Evolutionary conservation across 2,113 vertebrate genomes (phyloP), one percentile per base, ranked within the genome.

Genomic region (Aptenodytes forsteri): DNA sequence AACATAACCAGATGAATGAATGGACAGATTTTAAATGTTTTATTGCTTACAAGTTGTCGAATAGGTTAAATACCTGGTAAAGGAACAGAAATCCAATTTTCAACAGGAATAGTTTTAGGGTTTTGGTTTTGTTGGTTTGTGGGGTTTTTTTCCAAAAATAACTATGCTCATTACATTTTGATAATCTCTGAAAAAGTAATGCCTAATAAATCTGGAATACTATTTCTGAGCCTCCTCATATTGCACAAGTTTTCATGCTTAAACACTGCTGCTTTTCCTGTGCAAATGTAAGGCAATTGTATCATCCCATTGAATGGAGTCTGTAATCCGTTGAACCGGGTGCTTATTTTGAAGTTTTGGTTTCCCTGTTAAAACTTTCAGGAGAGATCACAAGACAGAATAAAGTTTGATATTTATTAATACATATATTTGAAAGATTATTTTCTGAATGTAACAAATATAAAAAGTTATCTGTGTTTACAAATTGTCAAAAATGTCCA

Each of bases 401-500:
- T 47, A 64, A 92, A 86, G 42, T 38, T 83, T 55, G 70, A 29
- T 93, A 85, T 97, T 97, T 95, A 97, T 97, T 97, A 96, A 97
- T 81, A 96, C 93, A 70, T 96, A 76, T 70, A 97, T 93, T 96
- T 93, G 97, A 97, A 98, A 98, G 97, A 93, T 89, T 82, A 89
- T 91, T 97, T 98, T 98, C 65, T 97, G 94, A 97, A 97, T 87
- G 88, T 98, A 98, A 98, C 97, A 98, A 98, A 98, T 98, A 98
- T 98, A 97, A 97, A 98, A 98, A 98, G 95, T 97, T 94, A 97
- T 97, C 85, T 46, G 64, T 96, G 97, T 97, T 98, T 98, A 98
- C 96, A 98, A 98, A 98, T 94, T 89, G 93, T 98, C 97, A 88
- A 98, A 98, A 98, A 96, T 92, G 90, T 94, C 93, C 91, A n/a